Percentiles rank a stretch among this genome's conserved stretches.
phyloP scores from a whole-genome alignment of 1,140 invertebrate genomes.

The Adelges cooleyi region DNA sequence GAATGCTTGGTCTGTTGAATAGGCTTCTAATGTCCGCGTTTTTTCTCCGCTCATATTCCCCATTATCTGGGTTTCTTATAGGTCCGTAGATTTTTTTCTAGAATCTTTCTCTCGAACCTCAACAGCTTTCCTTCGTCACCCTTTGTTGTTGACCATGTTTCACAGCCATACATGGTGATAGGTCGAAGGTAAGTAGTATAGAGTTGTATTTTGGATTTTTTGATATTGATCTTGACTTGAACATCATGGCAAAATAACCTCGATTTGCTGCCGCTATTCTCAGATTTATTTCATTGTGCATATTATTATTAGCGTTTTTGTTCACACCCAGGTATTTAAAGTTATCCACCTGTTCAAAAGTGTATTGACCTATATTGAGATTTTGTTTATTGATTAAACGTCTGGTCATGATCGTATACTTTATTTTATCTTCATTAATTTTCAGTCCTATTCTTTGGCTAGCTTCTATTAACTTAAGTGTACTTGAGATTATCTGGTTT shows the following conservation, averaged over 20 bases:
- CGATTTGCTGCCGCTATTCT: neutral
- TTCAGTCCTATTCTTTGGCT: neutral
- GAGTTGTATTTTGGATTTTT: neutral
- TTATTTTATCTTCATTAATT: neutral
- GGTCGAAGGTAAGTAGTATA: neutral
- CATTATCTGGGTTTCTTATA: neutral
- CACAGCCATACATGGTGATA: constrained; percentile 26
- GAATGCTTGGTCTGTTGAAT: neutral
- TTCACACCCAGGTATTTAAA: neutral
- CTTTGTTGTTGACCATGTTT: constrained; percentile 28
- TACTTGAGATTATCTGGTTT: neutral
- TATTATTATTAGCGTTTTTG: neutral
- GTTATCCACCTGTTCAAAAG: neutral
- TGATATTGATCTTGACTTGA: neutral
- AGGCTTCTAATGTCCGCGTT: constrained; percentile 7
- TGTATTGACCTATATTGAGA: neutral
- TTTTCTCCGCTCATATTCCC: constrained; percentile 22
- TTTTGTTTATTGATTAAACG: neutral
- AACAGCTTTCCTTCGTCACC: constrained; percentile 14
- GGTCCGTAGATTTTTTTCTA: constrained; percentile 25
- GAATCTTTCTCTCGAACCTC: constrained; percentile 27
- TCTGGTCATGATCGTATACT: neutral
- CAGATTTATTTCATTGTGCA: neutral
- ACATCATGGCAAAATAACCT: neutral
- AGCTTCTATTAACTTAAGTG: neutral